phyloP scores from a whole-genome alignment of 2,888 invertebrate species.

The Philaethria dido region DNA sequence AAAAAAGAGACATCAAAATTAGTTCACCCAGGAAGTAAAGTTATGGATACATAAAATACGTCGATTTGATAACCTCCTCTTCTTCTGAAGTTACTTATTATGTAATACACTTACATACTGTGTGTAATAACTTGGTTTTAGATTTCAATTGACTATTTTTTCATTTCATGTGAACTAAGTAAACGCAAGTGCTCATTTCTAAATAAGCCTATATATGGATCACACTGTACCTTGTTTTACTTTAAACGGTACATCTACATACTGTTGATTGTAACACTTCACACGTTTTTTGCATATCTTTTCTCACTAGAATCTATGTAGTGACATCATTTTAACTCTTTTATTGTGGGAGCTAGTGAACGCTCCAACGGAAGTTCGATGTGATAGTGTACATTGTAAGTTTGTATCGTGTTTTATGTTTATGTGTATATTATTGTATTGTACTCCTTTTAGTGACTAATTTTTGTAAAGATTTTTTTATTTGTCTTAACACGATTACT shows the following conservation, averaged over 20 bases:
- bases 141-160: background rate
- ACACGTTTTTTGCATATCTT: slow-evolving; percentile 25
- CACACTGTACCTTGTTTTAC: slow-evolving; percentile 2
- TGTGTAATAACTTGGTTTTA: no score
- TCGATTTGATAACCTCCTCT: no score
- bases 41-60: no score
- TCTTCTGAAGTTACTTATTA: no score
- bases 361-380: slow-evolving; percentile 24
- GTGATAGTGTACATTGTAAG: background rate
- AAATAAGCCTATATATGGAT: slow-evolving; percentile 1
- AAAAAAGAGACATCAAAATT: no score
- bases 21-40: no score
- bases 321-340: slow-evolving; percentile 15
- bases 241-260: slow-evolving; percentile 25
- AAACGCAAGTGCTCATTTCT: background rate
- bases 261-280: slow-evolving; percentile 30
- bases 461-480: no score
- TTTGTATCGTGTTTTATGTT: background rate
- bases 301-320: slow-evolving; percentile 19
- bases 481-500: no score
- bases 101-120: no score
- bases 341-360: slow-evolving; percentile 26
- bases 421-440: background rate
- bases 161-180: background rate
- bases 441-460: background rate